These are phyloP conservation scores for Cephus spinipes DNA, from an alignment of 2,888 invertebrate species.

Conservation along the genomic window DNA sequence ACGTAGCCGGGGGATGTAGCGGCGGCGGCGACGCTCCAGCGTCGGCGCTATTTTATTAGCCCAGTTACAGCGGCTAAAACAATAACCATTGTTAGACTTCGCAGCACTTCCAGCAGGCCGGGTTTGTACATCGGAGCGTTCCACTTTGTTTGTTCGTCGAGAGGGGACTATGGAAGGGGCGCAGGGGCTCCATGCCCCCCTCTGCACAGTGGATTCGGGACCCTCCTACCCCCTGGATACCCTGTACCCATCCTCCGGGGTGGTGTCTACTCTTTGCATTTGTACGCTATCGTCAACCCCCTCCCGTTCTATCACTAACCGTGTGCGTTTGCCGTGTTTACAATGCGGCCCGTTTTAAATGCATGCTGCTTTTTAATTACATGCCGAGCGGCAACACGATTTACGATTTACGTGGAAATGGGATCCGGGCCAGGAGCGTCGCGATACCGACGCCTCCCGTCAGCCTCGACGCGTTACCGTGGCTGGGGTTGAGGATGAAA, in stretches of 20 bases:
- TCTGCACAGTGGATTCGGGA: neutral
- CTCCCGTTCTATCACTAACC: neutral
- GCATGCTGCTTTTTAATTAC: conserved; percentile 50
- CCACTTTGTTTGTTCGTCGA: conserved; percentile 28
- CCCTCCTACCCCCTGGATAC: too few species aligned
- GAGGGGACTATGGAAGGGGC: conserved; percentile 11
- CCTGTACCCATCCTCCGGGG: too few species aligned
- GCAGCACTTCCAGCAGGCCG: conserved; percentile 25
- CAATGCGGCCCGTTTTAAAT: conserved; percentile 34
- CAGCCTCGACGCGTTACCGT: conserved; percentile 19
- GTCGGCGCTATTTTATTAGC: conserved; percentile 39
- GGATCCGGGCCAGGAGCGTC: conserved; percentile 12
- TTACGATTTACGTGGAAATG: conserved; percentile 56
- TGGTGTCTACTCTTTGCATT: conserved; percentile 12
- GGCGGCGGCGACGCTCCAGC: neutral
- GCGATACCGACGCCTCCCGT: too few species aligned
- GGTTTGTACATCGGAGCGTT: conserved; percentile 31
- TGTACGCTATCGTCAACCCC: conserved; percentile 1
- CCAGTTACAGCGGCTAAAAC: conserved; percentile 42
- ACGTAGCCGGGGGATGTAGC: neutral
- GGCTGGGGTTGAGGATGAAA: conserved; percentile 15
- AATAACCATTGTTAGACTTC: conserved; percentile 50
- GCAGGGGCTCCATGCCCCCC: neutral
- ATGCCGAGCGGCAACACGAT: conserved; percentile 36
- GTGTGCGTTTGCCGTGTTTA: conserved; percentile 9